Conservation (phyloP, 1,140 invertebrate genomes). For the Daktulosphaira vitifoliae region DNA sequence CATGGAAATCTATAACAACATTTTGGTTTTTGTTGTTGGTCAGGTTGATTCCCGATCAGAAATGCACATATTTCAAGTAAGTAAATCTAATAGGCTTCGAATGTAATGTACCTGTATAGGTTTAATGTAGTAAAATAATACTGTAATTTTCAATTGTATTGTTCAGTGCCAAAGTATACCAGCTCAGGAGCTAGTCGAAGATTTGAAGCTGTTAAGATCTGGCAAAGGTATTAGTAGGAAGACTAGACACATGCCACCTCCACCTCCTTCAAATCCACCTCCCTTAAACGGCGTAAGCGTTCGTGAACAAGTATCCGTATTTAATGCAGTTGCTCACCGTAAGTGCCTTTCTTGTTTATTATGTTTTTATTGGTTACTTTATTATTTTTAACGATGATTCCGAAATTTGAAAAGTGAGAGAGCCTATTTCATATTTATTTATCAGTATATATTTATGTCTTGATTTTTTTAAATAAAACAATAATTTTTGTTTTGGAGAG, state of each 20-base stretch:
- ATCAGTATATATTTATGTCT: too few relatives aligned
- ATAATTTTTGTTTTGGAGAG: too few relatives aligned
- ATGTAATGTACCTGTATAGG: neutral
- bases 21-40: slow-evolving; percentile 90
- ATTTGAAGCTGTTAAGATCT: slow-evolving; percentile 67
- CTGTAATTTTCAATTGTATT: slow-evolving; percentile 34
- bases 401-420: too few relatives aligned
- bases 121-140: neutral
- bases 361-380: too few relatives aligned
- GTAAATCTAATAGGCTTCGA: too few relatives aligned
- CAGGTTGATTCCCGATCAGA: slow-evolving; percentile 65
- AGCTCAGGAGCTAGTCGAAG: slow-evolving; percentile 78
- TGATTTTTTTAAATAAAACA: too few relatives aligned
- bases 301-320: slow-evolving; percentile 51
- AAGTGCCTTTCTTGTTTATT: slow-evolving; percentile 36
- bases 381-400: too few relatives aligned
- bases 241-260: slow-evolving; percentile 50
- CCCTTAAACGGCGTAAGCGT: slow-evolving; percentile 53
- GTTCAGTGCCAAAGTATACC: slow-evolving; percentile 66
- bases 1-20: slow-evolving; percentile 97
- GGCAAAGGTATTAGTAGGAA: slow-evolving; percentile 55
- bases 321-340: slow-evolving; percentile 47
- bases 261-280: slow-evolving; percentile 52
- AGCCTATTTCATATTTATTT: too few relatives aligned
- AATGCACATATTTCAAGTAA: slow-evolving; percentile 97